Percentiles rank a stretch among this genome's conserved stretches.
Conservation (phyloP, 2,797 vertebrate species). For the Sphaeramia orbicularis region DNA sequence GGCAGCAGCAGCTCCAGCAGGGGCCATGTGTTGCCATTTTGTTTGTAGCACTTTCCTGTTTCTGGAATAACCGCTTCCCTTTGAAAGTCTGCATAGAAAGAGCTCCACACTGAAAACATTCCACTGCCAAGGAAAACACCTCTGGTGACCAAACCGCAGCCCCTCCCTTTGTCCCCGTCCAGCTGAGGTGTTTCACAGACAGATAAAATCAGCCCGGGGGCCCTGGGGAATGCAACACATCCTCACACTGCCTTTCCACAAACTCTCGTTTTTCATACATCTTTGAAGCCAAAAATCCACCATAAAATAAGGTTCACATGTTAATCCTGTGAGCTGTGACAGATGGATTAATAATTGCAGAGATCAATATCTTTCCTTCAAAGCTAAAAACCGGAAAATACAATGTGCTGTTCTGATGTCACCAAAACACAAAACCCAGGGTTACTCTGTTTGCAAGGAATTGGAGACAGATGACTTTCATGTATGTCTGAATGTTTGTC, state of each 20-base stretch:
- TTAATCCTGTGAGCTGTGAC: constrained; percentile 42
- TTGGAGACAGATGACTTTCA: constrained; percentile 53
- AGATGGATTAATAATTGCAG: constrained; percentile 38
- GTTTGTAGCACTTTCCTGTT: constrained; percentile 87
- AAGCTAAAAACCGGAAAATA: constrained; percentile 20
- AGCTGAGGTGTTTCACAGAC: constrained; percentile 74
- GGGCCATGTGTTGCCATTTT: constrained; percentile 77
- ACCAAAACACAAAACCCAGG: constrained; percentile 26
- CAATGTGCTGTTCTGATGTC: constrained; percentile 35
- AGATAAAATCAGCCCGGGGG: constrained; percentile 69
- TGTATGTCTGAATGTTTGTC: constrained; percentile 22
- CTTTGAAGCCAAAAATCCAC: constrained; percentile 14
- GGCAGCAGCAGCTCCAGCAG: constrained; percentile 62
- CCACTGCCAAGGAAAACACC: constrained; percentile 87
- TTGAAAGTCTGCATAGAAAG: constrained; percentile 73
- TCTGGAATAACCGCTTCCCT: constrained; percentile 81
- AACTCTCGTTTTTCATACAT: constrained; percentile 50
- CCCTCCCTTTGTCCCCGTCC: constrained; percentile 75
- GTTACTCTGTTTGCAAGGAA: constrained; percentile 18
- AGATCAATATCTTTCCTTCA: constrained; percentile 32
- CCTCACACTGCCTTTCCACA: constrained; percentile 57
- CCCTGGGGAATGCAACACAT: constrained; percentile 73
- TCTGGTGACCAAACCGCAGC: constrained; percentile 70
- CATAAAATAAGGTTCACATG: constrained; percentile 43
- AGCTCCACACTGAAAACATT: constrained; percentile 78